A percentile compares a stretch with the other conserved stretches of the same genome.
Evolutionary conservation across 1,140 invertebrate genomes (phyloP).

Genomic region (Diprion similis): DNA sequence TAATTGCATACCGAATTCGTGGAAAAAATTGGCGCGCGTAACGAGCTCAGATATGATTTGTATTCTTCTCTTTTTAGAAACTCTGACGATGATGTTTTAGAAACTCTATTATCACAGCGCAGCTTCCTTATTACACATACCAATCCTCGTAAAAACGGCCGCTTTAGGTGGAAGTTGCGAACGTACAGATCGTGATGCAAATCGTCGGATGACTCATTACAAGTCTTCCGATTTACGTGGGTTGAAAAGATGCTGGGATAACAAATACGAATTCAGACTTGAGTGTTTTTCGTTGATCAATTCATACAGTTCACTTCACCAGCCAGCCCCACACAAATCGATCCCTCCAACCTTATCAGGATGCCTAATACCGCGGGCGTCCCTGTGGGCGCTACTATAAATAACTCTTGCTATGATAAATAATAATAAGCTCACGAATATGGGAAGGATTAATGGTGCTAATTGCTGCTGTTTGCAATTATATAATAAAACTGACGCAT

Average conservation of each 20-base stretch:
- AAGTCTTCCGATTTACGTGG: background rate
- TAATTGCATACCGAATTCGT: no score
- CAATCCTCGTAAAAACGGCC: no score
- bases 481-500: background rate
- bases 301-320: no score
- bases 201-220: background rate
- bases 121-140: background rate
- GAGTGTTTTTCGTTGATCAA: no score
- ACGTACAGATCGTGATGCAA: background rate
- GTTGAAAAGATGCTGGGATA: background rate
- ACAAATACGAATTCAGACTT: background rate
- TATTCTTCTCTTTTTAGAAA: background rate
- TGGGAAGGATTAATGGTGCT: background rate
- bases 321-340: background rate
- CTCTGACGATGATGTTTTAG: background rate
- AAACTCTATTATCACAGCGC: background rate
- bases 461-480: background rate
- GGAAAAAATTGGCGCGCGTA: no score
- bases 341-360: background rate
- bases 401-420: background rate
- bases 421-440: no score
- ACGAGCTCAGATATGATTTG: no score
- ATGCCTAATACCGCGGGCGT: background rate
- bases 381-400: background rate
- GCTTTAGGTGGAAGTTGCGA: no score